These are phyloP conservation scores for Pterostichus niger DNA, from an alignment of 2,888 invertebrate genomes.

Conservation along the genomic window DNA sequence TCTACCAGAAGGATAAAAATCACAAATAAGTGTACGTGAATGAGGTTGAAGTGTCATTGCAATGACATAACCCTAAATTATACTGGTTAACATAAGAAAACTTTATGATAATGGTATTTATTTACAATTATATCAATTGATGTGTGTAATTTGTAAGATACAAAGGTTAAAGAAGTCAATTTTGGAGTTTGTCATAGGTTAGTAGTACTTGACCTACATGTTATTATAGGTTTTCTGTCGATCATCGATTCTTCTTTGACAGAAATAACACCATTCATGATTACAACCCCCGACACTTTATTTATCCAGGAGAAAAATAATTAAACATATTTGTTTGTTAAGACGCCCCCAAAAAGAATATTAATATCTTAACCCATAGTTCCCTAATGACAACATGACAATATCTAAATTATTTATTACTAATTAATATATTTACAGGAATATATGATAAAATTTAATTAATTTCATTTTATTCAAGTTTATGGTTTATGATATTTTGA, in stretches of 20 bases:
- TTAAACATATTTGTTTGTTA: conserved; percentile 59
- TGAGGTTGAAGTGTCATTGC: too few relatives aligned
- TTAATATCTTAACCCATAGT: neutral
- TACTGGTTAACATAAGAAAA: neutral
- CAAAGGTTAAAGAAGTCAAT: conserved; percentile 15
- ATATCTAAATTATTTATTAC: too few relatives aligned
- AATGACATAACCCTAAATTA: too few relatives aligned
- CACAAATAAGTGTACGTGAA: too few relatives aligned
- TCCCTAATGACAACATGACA: neutral
- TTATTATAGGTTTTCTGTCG: conserved; percentile 86
- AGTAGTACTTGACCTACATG: conserved; percentile 81
- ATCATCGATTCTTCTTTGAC: conserved; percentile 79
- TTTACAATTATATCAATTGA: neutral
- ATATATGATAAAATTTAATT: neutral
- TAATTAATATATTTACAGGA: too few relatives aligned
- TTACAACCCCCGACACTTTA: conserved; percentile 71
- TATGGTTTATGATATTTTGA: conserved; percentile 22
- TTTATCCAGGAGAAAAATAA: conserved; percentile 56
- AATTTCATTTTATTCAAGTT: neutral
- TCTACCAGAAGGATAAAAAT: too few relatives aligned
- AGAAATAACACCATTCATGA: conserved; percentile 82
- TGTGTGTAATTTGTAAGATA: neutral
- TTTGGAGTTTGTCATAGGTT: neutral
- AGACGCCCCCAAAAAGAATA: conserved; percentile 57
- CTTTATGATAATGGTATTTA: neutral